These are phyloP conservation scores for Cebus imitator DNA, from an alignment of 2,113 vertebrate genomes.

Conservation along the genomic window DNA sequence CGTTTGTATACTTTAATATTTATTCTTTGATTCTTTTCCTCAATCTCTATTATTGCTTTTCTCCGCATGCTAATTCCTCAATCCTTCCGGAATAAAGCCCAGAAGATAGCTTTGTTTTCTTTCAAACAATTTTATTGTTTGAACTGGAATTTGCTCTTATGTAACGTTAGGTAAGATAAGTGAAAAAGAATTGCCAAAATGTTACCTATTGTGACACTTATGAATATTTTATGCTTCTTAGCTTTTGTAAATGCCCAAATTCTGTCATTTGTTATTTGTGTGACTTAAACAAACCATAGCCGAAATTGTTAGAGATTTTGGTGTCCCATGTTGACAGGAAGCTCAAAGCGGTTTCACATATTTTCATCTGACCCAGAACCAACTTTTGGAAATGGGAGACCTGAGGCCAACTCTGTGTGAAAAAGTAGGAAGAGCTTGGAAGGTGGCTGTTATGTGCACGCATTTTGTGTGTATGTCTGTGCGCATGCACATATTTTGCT, in stretches of 20 bases:
- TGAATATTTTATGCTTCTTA: conserved; percentile 29
- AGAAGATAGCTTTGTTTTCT: conserved; percentile 50
- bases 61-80: neutral
- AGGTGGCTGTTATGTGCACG: neutral
- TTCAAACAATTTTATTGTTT: conserved; percentile 26
- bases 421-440: neutral
- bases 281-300: neutral
- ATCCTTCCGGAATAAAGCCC: neutral
- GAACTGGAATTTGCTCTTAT: conserved; percentile 47
- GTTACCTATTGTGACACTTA: conserved; percentile 31
- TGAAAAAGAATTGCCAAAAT: conserved; percentile 30
- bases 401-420: neutral
- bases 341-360: neutral
- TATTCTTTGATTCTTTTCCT: neutral
- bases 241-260: conserved; percentile 22
- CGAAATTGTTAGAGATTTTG: neutral
- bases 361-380: neutral
- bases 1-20: neutral
- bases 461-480: neutral
- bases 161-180: conserved; percentile 41
- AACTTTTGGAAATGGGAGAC: neutral
- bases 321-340: neutral
- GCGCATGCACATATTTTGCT: neutral
- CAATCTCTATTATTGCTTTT: neutral
- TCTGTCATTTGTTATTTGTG: conserved; percentile 25